Percentiles rank a stretch among this genome's conserved stretches.
phyloP scores from a whole-genome alignment of 2,888 invertebrate genomes.

The Congeria kusceri region DNA sequence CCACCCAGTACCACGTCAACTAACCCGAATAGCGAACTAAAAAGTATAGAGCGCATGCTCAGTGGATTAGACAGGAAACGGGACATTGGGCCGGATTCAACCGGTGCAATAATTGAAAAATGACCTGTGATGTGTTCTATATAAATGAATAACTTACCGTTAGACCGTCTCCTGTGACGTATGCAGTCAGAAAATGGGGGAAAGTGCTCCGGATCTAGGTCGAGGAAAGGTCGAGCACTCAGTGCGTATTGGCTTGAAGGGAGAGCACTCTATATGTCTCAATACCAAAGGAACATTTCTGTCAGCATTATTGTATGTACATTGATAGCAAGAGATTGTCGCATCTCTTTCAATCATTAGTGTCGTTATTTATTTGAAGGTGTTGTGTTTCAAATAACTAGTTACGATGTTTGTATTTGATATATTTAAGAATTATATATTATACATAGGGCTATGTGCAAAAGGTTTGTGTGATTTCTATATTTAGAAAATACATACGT shows the following conservation, averaged over 20 bases:
- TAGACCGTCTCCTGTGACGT: neutral
- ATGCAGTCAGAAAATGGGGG: slow-evolving; percentile 13
- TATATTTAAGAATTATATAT: slow-evolving; percentile 39
- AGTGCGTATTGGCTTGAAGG: neutral
- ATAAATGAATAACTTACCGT: slow-evolving; percentile 1
- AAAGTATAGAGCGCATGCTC: slow-evolving; percentile 98
- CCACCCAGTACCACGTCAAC: slow-evolving; percentile 47
- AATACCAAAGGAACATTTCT: slow-evolving; percentile 35
- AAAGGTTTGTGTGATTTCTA: slow-evolving; percentile 12
- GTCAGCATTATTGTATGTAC: slow-evolving; percentile 26
- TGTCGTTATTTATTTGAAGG: neutral
- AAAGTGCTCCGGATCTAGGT: slow-evolving; percentile 15
- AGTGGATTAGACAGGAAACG: slow-evolving; percentile 93
- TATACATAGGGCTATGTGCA: slow-evolving; percentile 58
- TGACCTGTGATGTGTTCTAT: slow-evolving; percentile 31
- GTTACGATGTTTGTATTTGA: slow-evolving; percentile 18
- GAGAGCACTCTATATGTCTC: slow-evolving; percentile 39
- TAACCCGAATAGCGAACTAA: slow-evolving; percentile 92
- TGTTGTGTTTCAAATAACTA: slow-evolving; percentile 11
- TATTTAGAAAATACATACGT: too few species aligned
- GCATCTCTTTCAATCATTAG: too few species aligned
- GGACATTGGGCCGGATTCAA: slow-evolving; percentile 62
- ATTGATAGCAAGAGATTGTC: too few species aligned
- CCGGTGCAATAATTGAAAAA: slow-evolving; percentile 65
- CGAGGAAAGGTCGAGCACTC: too few species aligned